Evolutionary conservation across 2,888 invertebrate genomes (phyloP).

Genomic region (Meteorus colon): DNA sequence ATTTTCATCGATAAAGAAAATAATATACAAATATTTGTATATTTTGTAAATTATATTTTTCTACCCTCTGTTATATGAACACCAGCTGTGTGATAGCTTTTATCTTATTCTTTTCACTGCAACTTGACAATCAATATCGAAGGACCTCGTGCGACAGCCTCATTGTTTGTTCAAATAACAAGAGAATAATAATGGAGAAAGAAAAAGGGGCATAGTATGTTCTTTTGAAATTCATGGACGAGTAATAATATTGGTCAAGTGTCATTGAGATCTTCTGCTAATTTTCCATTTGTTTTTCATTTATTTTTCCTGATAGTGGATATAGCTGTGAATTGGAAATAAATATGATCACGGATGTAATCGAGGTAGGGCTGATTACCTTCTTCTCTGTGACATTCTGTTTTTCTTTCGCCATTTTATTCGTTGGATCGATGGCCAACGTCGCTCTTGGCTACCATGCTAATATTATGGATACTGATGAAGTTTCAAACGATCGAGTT

Average conservation of each 20-base stretch:
- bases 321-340: not conserved
- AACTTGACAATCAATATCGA: constrained; percentile 29
- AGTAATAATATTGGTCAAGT: constrained; percentile 45
- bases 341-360: not conserved
- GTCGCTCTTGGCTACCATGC: constrained; percentile 1
- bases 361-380: not conserved
- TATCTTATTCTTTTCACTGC: not conserved
- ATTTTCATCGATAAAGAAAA: not conserved
- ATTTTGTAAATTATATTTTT: not conserved
- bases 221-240: constrained; percentile 1
- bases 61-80: constrained; percentile 3
- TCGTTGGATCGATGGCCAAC: constrained; percentile 20
- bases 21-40: constrained; percentile 1
- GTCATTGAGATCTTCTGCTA: constrained; percentile 22
- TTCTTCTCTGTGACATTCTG: not conserved
- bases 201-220: not conserved
- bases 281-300: not conserved
- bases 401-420: constrained; percentile 1
- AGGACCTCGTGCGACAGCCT: not conserved
- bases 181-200: not conserved
- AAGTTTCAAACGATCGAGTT: constrained; percentile 4
- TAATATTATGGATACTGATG: constrained; percentile 6
- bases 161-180: not conserved
- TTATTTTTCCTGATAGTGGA: not conserved
- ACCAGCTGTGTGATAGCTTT: not conserved